Evolutionary conservation across 1,140 invertebrate species (phyloP), one percentile per base, ranked within the genome.

Genomic region (Catajapyx aquilonaris): DNA sequence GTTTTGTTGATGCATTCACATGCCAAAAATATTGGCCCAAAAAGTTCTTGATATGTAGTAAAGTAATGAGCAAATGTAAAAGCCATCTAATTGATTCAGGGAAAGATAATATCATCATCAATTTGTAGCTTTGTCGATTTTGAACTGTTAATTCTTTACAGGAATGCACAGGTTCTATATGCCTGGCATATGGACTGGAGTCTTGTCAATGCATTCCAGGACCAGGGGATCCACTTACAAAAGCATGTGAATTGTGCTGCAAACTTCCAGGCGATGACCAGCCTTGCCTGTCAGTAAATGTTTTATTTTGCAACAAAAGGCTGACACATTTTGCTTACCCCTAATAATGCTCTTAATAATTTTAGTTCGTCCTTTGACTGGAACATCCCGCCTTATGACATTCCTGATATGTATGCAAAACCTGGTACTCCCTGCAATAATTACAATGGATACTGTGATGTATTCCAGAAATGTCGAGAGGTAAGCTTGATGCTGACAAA

Each of bases 371-470:
- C 83, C 13, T 88, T 86, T 56, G 72, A 80, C 44, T 90, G 84
- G 83, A 90, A 90, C 53, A 68, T 72, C 18, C 62, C 71, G 21
- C 83, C 84, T 0, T 86, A 77, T 52, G 81, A 90, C 57, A 78
- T 91, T 45, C 86, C 86, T 1, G 80, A 87, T 48, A 81, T 88
- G 72, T 85, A 73, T 57, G 77, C 81, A n/a, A 93, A 90, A 52
- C 84, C 84, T 0, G 81, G 84, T 32, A 87, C 85, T 19, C 91
- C 93, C 0, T 98, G 94, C 56, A 93, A 97, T 55, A 85, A 98
- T 55, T 97, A 94, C 58, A 87, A 87, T 52, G 94, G 93, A 44
- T 99, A 98, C 60, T 99, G 94, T 61, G 94, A 99, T 62, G 90
- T 96, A 25, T 98, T 96, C 60, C 84, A 94, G 61, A 87, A 87